Base-by-base conservation (phyloP, 2,888 invertebrate genomes). In the Nephrotoma flavescens region DNA sequence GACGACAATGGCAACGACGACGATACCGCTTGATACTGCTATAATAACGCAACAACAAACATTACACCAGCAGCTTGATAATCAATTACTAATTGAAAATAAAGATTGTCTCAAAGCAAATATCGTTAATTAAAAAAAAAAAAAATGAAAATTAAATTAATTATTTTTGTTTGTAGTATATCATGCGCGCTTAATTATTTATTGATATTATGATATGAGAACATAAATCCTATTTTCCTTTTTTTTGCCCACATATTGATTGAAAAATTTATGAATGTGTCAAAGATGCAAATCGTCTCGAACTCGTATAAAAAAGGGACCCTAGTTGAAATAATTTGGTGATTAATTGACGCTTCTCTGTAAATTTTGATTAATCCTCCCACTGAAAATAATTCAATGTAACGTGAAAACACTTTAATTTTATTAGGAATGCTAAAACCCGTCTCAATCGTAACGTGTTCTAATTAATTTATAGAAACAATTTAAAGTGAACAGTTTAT, bases 1-100 rank as follows among this genome's bases (percentile, higher is more conserved):
- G 92, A 88, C 94, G 91, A 92, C 94, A 92, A 92, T 93, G 92
- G 92, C 93, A 92, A 90, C 93, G 92, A 86, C 93, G 92, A 88
- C 92, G 91, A 88, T 92, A 91, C 89, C 89, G 88, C 89, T 87
- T 41, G 86, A 90, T 88, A 88, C 91, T 88, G 88, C 87, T 88
- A 88, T 87, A 89, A 88, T 88, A 89, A 88, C 71, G 31, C 71
- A 71, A 71, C 71, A 71, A 85, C 88, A 86, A 88, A 88, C 86
- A 71, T 31, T 19, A 52, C 47, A 31, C 6, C 47, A 15, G 86
- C 47, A 47, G 85, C 41, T 85, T 52, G 44, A 71, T 47, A 87
- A 86, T 19, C 42, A 84, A 84, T 41, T 31, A 5, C 41, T 84
- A 15, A 57, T 52, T 57, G 31, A 42, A 47, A 85, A n/a, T 11